phyloP scores from a whole-genome alignment of 2,888 invertebrate species.

The Helicoverpa assulta region DNA sequence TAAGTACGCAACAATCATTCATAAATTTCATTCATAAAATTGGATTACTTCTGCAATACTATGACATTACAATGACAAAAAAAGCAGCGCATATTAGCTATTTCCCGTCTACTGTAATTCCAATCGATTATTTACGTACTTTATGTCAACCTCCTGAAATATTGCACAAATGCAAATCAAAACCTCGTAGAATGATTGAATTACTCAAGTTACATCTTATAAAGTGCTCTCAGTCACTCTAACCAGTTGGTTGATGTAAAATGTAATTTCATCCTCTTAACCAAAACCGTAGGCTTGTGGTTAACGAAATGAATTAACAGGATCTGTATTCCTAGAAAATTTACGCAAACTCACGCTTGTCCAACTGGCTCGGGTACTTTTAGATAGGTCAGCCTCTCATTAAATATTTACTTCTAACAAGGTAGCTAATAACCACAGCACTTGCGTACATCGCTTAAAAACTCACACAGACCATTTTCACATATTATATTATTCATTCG shows the following conservation, averaged over 20 bases:
- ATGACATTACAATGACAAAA: too few relatives aligned
- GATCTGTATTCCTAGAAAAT: neutral
- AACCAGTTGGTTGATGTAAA: neutral
- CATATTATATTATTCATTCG: neutral
- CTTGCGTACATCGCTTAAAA: neutral
- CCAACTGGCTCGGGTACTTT: neutral
- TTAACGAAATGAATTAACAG: conserved; percentile 1
- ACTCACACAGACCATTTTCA: neutral
- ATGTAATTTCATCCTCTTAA: neutral
- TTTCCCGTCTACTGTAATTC: too few relatives aligned
- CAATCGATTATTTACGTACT: too few relatives aligned
- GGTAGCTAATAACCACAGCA: neutral
- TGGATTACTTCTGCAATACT: too few relatives aligned
- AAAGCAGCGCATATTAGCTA: too few relatives aligned
- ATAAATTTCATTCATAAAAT: too few relatives aligned
- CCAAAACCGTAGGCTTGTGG: neutral
- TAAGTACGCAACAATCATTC: too few relatives aligned
- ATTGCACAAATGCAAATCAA: too few relatives aligned
- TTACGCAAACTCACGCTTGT: neutral
- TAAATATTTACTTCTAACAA: neutral
- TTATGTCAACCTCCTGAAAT: too few relatives aligned
- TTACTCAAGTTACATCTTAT: neutral
- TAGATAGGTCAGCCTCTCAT: neutral
- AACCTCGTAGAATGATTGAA: too few relatives aligned
- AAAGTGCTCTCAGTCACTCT: neutral